Evolutionary conservation across 2,888 invertebrate genomes (phyloP), one percentile per base, ranked within the genome.

Genomic region (Drosophila pegasa): DNA sequence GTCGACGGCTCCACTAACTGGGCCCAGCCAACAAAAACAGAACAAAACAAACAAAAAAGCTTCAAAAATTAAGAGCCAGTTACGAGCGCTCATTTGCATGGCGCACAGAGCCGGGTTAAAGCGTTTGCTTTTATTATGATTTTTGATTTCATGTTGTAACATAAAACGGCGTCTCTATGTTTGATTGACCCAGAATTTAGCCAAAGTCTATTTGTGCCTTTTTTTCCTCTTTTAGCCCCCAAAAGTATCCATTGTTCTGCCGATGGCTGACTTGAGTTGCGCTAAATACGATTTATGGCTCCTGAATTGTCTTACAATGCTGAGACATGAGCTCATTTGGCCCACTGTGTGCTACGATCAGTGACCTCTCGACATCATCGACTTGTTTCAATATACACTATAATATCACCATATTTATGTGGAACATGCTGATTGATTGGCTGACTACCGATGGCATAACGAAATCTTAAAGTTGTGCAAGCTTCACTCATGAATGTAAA

Each of bases 131-230:
- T 77, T 80, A 67, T 85, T 63, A 52, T 69, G 67, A 70, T 78
- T 67, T 78, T 56, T 78, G 64, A 81, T 70, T 67, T 79, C 50
- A 70, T 85, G 79, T 56, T 69, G 86, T 85, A 87, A 87, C 78
- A 62, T 81, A 78, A 81, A 74, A 70, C 64, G 58, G 59, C 43
- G 56, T 58, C 69, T 48, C 52, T 62, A 57, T 29, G 56, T 66
- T 60, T 61, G 86, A 86, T 87, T 82, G 88, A 86, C 81, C 81
- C 65, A 88, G 83, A 88, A 82, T 82, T 62, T 60, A 22, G 58
- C 35, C 27, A 12, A 25, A 58, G 22, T 48, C 59, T 47, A 43
- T 35, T 59, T 12, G 45, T 50, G 35, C 16, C n/a, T n/a, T 40
- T 14, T n/a, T 43, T 43, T 14, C n/a, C 22, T 43, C 41, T 14